Percentiles rank a stretch among this genome's conserved stretches.
Evolutionary conservation across 2,113 vertebrate genomes (phyloP).

Genomic region (Pantherophis guttatus): DNA sequence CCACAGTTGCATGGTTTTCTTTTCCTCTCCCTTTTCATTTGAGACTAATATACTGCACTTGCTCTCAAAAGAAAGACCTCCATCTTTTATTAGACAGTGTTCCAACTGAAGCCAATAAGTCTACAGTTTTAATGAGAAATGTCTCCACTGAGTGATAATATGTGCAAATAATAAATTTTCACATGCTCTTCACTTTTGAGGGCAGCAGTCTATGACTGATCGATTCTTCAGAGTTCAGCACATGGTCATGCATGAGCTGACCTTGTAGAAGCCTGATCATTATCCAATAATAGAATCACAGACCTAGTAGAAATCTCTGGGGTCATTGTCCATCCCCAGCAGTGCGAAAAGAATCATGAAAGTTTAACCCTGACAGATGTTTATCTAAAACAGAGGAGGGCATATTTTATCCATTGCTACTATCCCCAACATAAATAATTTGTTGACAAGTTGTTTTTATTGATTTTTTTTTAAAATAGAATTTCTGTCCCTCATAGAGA

Average conservation of each 20-base stretch:
- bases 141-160: not conserved
- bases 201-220: constrained; percentile 4
- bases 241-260: not conserved
- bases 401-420: not conserved
- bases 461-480: not conserved
- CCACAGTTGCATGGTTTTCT: not conserved
- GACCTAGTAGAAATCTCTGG: not conserved
- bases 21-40: not conserved
- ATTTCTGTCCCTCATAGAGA: not conserved
- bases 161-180: constrained; percentile 14
- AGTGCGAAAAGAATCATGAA: not conserved
- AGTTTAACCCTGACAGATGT: not conserved
- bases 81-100: constrained; percentile 9
- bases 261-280: not conserved
- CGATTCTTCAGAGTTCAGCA: constrained; percentile 3
- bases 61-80: not conserved
- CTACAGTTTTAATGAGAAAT: not conserved
- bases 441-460: not conserved
- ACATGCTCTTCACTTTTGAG: not conserved
- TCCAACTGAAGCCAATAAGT: not conserved
- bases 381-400: not conserved
- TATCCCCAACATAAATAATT: not conserved
- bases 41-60: not conserved
- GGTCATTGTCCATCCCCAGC: not conserved
- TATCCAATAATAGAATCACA: not conserved